A percentile compares a stretch with the other conserved stretches of the same genome.
phyloP scores from a whole-genome alignment of 2,113 vertebrate species.

The Heterocephalus glaber region DNA sequence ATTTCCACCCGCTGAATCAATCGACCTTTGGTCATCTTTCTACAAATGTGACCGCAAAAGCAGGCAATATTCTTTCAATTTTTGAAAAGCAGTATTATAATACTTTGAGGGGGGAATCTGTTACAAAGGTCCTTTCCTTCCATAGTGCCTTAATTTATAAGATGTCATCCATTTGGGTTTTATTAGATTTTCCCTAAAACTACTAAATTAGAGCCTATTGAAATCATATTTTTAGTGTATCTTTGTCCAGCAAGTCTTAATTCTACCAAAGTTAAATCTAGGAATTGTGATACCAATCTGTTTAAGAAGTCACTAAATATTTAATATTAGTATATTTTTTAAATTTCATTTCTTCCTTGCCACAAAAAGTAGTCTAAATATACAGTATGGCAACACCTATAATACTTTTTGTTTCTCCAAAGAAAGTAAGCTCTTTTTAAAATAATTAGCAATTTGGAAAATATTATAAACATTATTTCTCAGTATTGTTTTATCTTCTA shows the following conservation, averaged over 20 bases:
- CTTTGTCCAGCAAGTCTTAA: slow-evolving; percentile 46
- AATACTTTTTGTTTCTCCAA: not conserved
- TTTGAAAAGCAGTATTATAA: not conserved
- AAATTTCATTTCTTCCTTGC: slow-evolving; percentile 7
- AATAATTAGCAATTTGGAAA: not conserved
- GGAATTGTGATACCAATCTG: not conserved
- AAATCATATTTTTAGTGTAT: slow-evolving; percentile 34
- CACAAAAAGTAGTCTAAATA: slow-evolving; percentile 51
- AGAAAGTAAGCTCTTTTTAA: slow-evolving; percentile 43
- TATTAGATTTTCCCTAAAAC: not conserved
- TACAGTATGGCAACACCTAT: not conserved
- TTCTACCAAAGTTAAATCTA: slow-evolving; percentile 51
- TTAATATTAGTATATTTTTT: slow-evolving; percentile 21
- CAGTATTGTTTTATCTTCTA: not conserved
- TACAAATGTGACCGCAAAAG: not conserved
- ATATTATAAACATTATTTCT: not conserved
- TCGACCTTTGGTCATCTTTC: not conserved
- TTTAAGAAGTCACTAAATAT: slow-evolving; percentile 57
- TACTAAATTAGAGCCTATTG: not conserved
- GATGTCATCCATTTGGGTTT: not conserved
- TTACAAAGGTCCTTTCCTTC: slow-evolving; percentile 7
- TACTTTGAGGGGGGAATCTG: not conserved
- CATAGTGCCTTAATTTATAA: not conserved
- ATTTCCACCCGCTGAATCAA: not conserved
- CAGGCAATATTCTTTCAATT: not conserved